Conservation (phyloP, 2,888 invertebrate species). For the Pseudeuparius sepicola region DNA sequence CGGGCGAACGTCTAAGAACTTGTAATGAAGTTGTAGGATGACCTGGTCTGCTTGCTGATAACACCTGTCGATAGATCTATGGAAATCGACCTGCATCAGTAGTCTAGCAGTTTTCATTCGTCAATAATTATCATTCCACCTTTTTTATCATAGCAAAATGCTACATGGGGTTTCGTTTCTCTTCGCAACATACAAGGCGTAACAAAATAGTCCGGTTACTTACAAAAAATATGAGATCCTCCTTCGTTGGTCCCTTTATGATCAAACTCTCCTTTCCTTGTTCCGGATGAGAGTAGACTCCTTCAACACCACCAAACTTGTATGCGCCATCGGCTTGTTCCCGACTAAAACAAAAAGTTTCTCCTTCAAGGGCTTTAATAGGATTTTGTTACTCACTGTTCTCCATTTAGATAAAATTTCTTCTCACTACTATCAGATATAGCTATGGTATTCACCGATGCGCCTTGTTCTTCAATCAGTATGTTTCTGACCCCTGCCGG, state of each 20-base stretch:
- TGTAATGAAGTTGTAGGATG: no score
- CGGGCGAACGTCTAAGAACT: no score
- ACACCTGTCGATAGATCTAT: no score
- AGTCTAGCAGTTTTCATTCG: no score
- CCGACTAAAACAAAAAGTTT: constrained; percentile 22
- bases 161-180: no score
- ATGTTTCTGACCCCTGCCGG: constrained; percentile 52
- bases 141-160: no score
- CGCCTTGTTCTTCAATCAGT: constrained; percentile 46
- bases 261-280: constrained; percentile 46
- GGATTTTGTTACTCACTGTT: constrained; percentile 42
- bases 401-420: constrained; percentile 50
- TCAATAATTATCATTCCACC: no score
- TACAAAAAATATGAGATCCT: constrained; percentile 50
- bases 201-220: no score
- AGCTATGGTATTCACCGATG: constrained; percentile 49
- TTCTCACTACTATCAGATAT: constrained; percentile 41
- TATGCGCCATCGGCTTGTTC: constrained; percentile 39
- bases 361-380: background rate
- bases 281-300: constrained; percentile 43
- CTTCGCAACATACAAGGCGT: no score
- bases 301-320: constrained; percentile 40
- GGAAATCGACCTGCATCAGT: no score
- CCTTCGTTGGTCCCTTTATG: constrained; percentile 52
- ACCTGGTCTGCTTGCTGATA: no score